phyloP scores from a whole-genome alignment of 2,888 invertebrate species.

The Drosophila quasianomalipes region DNA sequence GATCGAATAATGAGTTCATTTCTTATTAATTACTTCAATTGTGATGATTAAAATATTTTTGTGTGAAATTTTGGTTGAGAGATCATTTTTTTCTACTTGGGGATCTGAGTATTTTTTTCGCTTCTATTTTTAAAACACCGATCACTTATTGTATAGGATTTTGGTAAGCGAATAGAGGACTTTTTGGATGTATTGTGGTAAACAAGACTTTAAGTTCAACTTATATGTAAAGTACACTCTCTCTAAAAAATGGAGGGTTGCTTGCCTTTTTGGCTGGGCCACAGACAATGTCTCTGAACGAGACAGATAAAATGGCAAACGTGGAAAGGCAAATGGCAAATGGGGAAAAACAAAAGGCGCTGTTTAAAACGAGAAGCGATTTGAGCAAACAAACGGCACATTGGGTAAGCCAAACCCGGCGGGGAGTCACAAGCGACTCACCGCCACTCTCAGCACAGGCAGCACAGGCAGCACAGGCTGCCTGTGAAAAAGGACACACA shows the following conservation, averaged over 20 bases:
- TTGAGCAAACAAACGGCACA: constrained; percentile 69
- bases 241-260: constrained; percentile 9
- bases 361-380: constrained; percentile 70
- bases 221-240: background rate
- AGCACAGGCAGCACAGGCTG: constrained; percentile 3
- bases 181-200: background rate
- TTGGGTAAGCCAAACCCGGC: constrained; percentile 73
- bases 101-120: fast-evolving
- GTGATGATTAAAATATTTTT: background rate
- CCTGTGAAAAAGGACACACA: constrained; percentile 34
- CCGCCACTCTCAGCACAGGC: background rate
- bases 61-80: background rate
- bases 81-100: background rate
- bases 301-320: constrained; percentile 48
- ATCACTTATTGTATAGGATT: background rate
- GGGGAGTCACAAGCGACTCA: constrained; percentile 45
- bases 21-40: background rate
- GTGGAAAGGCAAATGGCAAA: constrained; percentile 36
- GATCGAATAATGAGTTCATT: background rate
- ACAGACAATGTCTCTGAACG: constrained; percentile 49
- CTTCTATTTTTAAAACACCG: background rate
- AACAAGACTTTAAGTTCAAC: constrained; percentile 16
- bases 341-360: constrained; percentile 51
- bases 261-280: constrained; percentile 28
- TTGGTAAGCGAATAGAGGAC: background rate